These are phyloP conservation scores for Drosophila hawaiiensis DNA, from an alignment of 2,888 invertebrate genomes.

Conservation along the genomic window DNA sequence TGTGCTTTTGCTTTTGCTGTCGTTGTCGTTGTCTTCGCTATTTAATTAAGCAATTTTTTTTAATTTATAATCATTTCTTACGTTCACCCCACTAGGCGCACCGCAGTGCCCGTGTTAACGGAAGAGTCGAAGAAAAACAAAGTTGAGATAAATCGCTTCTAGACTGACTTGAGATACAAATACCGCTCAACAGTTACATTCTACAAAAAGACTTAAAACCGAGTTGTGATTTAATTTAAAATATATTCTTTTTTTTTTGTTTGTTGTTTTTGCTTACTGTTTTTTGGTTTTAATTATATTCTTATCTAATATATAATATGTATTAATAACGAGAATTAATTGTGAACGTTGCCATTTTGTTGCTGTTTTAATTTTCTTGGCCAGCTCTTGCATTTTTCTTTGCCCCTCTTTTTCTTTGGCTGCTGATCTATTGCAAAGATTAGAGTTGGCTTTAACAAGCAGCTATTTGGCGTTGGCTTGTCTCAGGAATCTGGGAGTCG, in stretches of 20 bases:
- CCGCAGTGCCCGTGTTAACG: constrained; percentile 69
- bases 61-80: constrained; percentile 60
- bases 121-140: constrained; percentile 64
- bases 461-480: constrained; percentile 3
- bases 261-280: neutral
- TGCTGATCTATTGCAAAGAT: constrained; percentile 19
- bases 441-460: neutral
- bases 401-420: neutral
- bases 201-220: constrained; percentile 45
- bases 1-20: constrained; percentile 36
- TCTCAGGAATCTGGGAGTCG: neutral
- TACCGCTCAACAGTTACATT: constrained; percentile 13
- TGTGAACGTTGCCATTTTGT: constrained; percentile 2
- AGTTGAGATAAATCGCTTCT: constrained; percentile 78
- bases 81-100: constrained; percentile 61
- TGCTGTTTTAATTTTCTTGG: neutral
- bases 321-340: constrained; percentile 7
- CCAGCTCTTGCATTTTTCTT: neutral
- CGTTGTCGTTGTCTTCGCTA: constrained; percentile 15
- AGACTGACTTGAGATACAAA: constrained; percentile 20
- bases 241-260: constrained; percentile 11
- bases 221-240: constrained; percentile 63
- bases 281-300: constrained; percentile 13
- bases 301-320: constrained; percentile 5
- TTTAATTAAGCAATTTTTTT: constrained; percentile 61